A percentile compares a stretch with the other conserved stretches of the same genome.
These are phyloP conservation scores for Calonectris borealis DNA, from an alignment of 2,113 vertebrate species.

Conservation along the genomic window DNA sequence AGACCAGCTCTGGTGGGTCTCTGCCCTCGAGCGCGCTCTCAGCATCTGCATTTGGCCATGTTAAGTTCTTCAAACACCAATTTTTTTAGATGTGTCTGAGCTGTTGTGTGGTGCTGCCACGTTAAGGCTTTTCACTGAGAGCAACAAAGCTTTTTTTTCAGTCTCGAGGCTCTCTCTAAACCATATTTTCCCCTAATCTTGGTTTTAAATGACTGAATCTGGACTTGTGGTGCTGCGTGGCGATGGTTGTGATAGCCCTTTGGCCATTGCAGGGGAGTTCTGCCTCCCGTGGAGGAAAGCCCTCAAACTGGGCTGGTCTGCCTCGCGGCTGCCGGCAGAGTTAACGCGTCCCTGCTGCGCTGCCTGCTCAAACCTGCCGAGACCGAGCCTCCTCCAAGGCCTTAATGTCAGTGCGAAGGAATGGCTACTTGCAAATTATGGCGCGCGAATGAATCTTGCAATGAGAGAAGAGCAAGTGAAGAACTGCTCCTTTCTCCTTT, in stretches of 20 bases:
- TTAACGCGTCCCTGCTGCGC: neutral
- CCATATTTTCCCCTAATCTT: neutral
- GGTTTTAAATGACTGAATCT: neutral
- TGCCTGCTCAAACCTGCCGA: neutral
- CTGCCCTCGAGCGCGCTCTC: neutral
- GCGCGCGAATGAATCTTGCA: accelerated
- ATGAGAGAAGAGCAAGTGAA: neutral
- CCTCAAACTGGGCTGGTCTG: neutral
- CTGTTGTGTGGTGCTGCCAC: accelerated
- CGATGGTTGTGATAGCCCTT: neutral
- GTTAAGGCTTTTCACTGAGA: neutral
- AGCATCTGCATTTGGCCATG: neutral
- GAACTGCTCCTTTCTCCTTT: neutral
- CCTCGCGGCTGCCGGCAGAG: neutral
- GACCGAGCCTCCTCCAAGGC: neutral
- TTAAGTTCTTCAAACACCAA: accelerated
- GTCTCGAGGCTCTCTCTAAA: neutral
- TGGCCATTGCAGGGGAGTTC: neutral
- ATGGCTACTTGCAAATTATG: neutral
- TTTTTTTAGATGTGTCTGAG: accelerated
- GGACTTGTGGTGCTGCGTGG: neutral
- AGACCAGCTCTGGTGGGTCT: neutral
- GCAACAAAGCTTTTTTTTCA: neutral
- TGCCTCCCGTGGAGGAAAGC: neutral
- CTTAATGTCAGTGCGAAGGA: accelerated